phyloP scores from a whole-genome alignment of 2,888 invertebrate species.

The Macropis europaea region DNA sequence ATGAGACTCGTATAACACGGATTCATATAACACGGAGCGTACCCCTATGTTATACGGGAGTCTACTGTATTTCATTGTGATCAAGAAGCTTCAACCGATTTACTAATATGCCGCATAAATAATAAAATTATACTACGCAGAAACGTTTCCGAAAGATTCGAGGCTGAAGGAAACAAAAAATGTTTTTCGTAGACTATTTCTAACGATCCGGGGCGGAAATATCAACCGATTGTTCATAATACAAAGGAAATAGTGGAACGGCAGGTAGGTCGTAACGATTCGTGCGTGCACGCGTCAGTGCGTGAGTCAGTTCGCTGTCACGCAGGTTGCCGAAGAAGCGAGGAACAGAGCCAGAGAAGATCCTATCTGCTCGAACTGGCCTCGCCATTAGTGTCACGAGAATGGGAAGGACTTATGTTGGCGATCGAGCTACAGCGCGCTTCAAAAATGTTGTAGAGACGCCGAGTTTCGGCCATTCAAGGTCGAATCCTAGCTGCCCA shows the following conservation, averaged over 20 bases:
- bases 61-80: too few species aligned
- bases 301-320: slow-evolving; percentile 67
- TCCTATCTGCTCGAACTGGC: slow-evolving; percentile 70
- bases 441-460: slow-evolving; percentile 1
- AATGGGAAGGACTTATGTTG: slow-evolving; percentile 41
- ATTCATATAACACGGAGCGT: too few species aligned
- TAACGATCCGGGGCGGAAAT: slow-evolving; percentile 38
- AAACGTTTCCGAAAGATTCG: too few species aligned
- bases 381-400: slow-evolving; percentile 67
- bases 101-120: too few species aligned
- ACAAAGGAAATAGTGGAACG: slow-evolving; percentile 35
- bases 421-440: slow-evolving; percentile 11
- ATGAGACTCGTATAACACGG: too few species aligned
- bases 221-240: slow-evolving; percentile 44
- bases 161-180: slow-evolving; percentile 3
- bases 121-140: too few species aligned
- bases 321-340: slow-evolving; percentile 65
- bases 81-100: too few species aligned
- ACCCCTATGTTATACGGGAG: too few species aligned
- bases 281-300: slow-evolving; percentile 61
- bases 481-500: not conserved
- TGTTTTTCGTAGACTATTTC: slow-evolving; percentile 8
- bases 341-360: slow-evolving; percentile 57
- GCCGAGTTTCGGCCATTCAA: not conserved
- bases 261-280: slow-evolving; percentile 28